phyloP scores from a whole-genome alignment of 2,113 vertebrate species.

The Lophius piscatorius region DNA sequence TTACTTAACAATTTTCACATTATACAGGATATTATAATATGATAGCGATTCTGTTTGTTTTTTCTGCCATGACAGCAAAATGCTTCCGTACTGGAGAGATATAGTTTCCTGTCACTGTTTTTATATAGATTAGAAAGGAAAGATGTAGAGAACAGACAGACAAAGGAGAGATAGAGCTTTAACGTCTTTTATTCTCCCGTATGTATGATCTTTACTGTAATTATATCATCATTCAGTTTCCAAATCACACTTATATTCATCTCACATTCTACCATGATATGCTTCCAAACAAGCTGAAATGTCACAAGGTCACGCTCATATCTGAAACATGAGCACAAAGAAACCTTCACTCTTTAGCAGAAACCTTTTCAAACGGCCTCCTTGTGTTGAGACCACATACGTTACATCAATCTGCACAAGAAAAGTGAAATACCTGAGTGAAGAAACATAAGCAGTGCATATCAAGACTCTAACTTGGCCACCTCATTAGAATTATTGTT shows the following conservation, averaged over 20 bases:
- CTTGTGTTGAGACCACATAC: neutral
- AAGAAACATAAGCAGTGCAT: neutral
- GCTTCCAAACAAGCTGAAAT: neutral
- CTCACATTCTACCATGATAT: neutral
- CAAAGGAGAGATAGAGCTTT: neutral
- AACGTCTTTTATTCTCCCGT: neutral
- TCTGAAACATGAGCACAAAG: neutral
- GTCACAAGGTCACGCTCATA: neutral
- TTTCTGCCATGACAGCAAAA: too few species aligned
- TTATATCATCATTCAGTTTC: neutral
- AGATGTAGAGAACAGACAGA: neutral
- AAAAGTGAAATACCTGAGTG: neutral
- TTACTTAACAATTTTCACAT: too few species aligned
- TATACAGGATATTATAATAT: too few species aligned
- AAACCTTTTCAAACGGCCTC: neutral
- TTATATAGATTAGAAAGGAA: neutral
- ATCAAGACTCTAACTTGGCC: neutral
- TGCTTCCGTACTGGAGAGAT: too few species aligned
- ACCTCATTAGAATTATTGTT: neutral
- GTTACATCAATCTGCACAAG: neutral
- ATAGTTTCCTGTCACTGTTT: neutral
- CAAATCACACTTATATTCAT: neutral
- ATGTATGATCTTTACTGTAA: too few species aligned
- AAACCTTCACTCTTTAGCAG: neutral
- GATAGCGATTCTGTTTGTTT: too few species aligned